Conservation (phyloP, 2,113 vertebrate genomes). For the Trinectes maculatus region DNA sequence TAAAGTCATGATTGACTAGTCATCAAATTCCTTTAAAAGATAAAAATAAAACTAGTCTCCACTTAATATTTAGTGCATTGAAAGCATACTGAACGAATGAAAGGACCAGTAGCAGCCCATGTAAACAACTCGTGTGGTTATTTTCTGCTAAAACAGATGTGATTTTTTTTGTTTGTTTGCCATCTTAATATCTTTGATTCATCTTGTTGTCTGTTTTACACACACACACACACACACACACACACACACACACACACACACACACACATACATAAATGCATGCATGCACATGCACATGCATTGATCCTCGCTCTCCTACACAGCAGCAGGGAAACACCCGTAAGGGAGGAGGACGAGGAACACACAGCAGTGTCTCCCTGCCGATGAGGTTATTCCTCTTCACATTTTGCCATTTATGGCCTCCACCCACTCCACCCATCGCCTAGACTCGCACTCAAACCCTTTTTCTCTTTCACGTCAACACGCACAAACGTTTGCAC, state of each 20-base stretch:
- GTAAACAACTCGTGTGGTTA: neutral
- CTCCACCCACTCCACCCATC: conserved; percentile 48
- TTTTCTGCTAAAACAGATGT: neutral
- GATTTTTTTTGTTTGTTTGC: conserved; percentile 1
- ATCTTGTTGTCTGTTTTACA: neutral
- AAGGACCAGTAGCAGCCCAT: neutral
- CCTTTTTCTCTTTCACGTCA: no score
- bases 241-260: neutral
- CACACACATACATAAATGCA: neutral
- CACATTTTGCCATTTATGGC: conserved; percentile 50
- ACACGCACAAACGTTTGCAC: neutral
- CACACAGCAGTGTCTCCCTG: conserved; percentile 19
- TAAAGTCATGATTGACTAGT: no score
- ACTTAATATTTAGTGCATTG: neutral
- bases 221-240: neutral
- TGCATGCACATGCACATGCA: neutral
- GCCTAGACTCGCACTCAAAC: neutral
- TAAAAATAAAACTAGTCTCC: neutral
- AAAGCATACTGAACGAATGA: conserved; percentile 8
- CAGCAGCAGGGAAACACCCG: conserved; percentile 60
- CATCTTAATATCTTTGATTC: neutral
- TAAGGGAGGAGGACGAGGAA: conserved; percentile 25
- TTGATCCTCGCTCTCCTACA: conserved; percentile 40
- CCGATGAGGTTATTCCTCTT: conserved; percentile 18
- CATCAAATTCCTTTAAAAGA: neutral